These are phyloP conservation scores for Drosophila funebris DNA, from an alignment of 1,140 invertebrate species.

Conservation along the genomic window DNA sequence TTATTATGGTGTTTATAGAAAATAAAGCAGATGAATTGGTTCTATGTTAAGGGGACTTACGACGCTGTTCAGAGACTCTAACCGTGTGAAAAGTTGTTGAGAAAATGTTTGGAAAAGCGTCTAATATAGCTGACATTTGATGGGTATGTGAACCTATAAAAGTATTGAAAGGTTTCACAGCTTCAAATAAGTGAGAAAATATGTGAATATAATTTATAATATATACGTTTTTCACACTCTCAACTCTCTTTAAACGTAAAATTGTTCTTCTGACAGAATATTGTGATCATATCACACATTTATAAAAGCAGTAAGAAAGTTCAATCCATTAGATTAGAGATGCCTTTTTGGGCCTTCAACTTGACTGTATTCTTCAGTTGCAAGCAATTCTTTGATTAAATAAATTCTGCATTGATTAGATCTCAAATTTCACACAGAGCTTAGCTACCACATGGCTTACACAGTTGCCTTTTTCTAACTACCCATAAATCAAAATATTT, in stretches of 20 bases:
- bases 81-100: conserved; percentile 4
- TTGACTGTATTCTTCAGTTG: neutral
- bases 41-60: too few relatives aligned
- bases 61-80: neutral
- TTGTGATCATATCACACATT: too few relatives aligned
- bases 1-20: too few relatives aligned
- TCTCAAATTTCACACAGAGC: conserved; percentile 42
- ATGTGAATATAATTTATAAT: too few relatives aligned
- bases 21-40: too few relatives aligned
- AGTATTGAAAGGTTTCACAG: neutral
- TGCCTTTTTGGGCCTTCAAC: too few relatives aligned
- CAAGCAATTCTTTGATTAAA: neutral
- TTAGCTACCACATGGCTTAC: conserved; percentile 10
- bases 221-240: too few relatives aligned
- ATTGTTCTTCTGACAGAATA: too few relatives aligned
- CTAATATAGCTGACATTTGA: neutral
- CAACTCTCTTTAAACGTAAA: too few relatives aligned
- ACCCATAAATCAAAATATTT: conserved; percentile 48
- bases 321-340: too few relatives aligned
- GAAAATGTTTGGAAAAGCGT: conserved; percentile 4
- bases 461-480: conserved; percentile 20
- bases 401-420: neutral
- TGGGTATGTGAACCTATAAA: neutral
- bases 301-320: too few relatives aligned
- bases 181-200: too few relatives aligned